A percentile compares a stretch with the other conserved stretches of the same genome.
Evolutionary conservation across 2,888 invertebrate genomes (phyloP).

Genomic region (Napeogenes inachia): DNA sequence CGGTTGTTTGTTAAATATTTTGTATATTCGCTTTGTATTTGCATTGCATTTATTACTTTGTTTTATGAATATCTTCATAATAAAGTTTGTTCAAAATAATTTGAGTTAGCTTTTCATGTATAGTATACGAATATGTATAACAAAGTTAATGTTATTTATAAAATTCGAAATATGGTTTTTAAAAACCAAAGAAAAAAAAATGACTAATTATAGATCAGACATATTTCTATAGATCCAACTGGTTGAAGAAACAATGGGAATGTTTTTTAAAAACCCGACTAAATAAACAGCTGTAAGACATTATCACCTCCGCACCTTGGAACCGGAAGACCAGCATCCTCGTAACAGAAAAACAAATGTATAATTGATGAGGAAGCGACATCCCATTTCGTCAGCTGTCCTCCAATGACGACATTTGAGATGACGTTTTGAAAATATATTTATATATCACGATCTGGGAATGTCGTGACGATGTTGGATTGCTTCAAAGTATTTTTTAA

Average conservation of each 20-base stretch:
- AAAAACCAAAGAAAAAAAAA: too few species aligned
- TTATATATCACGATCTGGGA: constrained; percentile 27
- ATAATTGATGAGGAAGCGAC: constrained; percentile 57
- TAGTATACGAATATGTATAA: too few species aligned
- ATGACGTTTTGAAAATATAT: constrained; percentile 36
- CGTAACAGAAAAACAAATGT: constrained; percentile 41
- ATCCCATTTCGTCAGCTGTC: constrained; percentile 55
- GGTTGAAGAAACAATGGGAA: neutral
- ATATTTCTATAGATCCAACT: too few species aligned
- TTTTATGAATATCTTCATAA: too few species aligned
- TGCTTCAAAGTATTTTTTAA: neutral
- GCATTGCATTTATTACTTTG: too few species aligned
- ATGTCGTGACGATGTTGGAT: constrained; percentile 15
- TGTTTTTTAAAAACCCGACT: constrained; percentile 1
- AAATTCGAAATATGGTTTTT: too few species aligned
- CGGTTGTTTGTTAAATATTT: neutral
- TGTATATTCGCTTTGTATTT: neutral
- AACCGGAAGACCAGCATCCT: constrained; percentile 48
- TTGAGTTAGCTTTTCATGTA: too few species aligned
- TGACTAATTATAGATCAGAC: too few species aligned
- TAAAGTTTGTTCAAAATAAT: too few species aligned
- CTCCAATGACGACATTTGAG: constrained; percentile 46
- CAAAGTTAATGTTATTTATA: too few species aligned
- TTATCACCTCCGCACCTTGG: constrained; percentile 36
- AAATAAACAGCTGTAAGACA: constrained; percentile 34